Evolutionary conservation across 2,797 vertebrate species (phyloP), one percentile per base, ranked within the genome.

Genomic region (Platalea minor): DNA sequence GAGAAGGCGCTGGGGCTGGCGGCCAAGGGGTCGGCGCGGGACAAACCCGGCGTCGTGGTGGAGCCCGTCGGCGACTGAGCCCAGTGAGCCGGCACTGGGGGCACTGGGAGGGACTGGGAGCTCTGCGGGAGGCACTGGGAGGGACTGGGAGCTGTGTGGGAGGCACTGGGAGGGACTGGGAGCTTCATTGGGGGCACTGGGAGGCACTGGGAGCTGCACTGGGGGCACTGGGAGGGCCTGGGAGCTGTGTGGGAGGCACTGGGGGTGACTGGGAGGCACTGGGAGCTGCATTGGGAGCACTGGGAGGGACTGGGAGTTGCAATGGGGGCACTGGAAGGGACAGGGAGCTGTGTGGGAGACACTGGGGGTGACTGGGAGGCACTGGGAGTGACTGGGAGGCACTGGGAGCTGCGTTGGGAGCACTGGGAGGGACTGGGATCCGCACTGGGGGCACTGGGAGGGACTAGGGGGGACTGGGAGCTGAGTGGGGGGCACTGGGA

Each of bases 21-120:
- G 96, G 98, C 99, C 16, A 99, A 99, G 98, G 98, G 96, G 48
- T 93, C 97, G 43, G 95, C 98, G 15, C 98, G 98, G 86, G 97
- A 98, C 18, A 99, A 99, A 96, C 98, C 98, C 39, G 95, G 98
- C 96, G 98, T 98, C 70, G 98, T 98, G 95, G 98, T 99, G 97
- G 98, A 99, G 97, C 99, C 98, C 74, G 98, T 98, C 96, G 98
- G 98, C 29, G 98, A 99, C 65, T 99, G 98, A 97, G 43, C 61
- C 59, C 72, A 51, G 70, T 61, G 50, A 64, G 48, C 41, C 41
- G 41, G 41, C 41, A 41, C 29, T 45, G 43, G 43, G 43, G 8
- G 56, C 53, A 21, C 39, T 64, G 63, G 29, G 31, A 13, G 29
- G 29, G 9, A 17, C 64, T n/a, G 43, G 43, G 31, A 3, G 5